A percentile compares a stretch with the other conserved stretches of the same genome.
These are phyloP conservation scores for Gadopsis marmoratus DNA, from an alignment of 2,797 vertebrate genomes.

Conservation along the genomic window DNA sequence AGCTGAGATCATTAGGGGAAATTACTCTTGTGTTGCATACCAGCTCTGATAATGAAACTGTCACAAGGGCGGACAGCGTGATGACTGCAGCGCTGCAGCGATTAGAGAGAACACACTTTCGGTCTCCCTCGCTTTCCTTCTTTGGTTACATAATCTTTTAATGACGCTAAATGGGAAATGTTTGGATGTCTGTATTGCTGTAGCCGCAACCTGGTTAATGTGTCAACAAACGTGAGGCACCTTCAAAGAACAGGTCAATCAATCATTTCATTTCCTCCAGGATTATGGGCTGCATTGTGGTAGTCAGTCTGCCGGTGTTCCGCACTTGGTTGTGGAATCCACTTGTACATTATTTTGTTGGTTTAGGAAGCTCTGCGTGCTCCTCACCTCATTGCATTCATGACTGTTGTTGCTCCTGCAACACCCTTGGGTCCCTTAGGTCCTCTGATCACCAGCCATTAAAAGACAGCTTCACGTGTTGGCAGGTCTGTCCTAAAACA, in stretches of 20 bases:
- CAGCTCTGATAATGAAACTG: constrained; percentile 83
- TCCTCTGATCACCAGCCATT: not conserved
- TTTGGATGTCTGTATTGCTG: not conserved
- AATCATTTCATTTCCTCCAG: not conserved
- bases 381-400: not conserved
- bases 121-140: constrained; percentile 25
- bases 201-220: not conserved
- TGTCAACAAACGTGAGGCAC: not conserved
- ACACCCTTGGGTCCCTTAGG: not conserved
- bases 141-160: constrained; percentile 15
- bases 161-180: constrained; percentile 5
- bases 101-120: constrained; percentile 41
- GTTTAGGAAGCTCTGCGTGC: not conserved
- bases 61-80: constrained; percentile 69
- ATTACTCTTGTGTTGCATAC: constrained; percentile 79
- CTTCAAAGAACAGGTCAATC: constrained; percentile 9
- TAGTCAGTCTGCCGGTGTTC: not conserved
- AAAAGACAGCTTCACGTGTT: not conserved
- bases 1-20: constrained; percentile 81
- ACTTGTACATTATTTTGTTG: not conserved
- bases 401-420: not conserved
- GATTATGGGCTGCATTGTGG: not conserved
- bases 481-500: not conserved
- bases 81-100: constrained; percentile 50
- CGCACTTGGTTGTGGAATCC: not conserved